These are phyloP conservation scores for Eurytoma californica DNA, from an alignment of 2,888 invertebrate species.

Conservation along the genomic window DNA sequence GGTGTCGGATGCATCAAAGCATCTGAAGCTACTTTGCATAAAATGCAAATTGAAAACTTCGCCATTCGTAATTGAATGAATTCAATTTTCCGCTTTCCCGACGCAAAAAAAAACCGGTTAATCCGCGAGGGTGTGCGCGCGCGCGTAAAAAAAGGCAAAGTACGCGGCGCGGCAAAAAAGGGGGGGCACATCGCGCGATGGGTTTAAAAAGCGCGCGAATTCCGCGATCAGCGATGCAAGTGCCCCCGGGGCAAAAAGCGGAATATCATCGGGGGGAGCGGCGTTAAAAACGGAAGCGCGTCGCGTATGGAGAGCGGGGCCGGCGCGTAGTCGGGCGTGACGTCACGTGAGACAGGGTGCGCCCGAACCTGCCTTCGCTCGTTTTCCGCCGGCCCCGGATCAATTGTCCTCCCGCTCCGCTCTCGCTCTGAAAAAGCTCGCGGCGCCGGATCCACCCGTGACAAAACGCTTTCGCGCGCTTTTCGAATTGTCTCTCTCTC, in stretches of 20 bases:
- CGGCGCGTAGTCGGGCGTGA: slow-evolving; percentile 56
- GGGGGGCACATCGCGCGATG: not conserved
- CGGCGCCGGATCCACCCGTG: slow-evolving; percentile 61
- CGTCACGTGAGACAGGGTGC: slow-evolving; percentile 63
- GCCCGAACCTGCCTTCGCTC: slow-evolving; percentile 59
- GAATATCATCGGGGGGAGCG: slow-evolving; percentile 27
- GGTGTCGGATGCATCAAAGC: no score
- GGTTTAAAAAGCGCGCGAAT: slow-evolving; percentile 9
- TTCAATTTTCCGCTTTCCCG: no score
- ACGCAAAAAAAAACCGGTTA: no score
- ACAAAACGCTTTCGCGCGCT: slow-evolving; percentile 59
- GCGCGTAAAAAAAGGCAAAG: no score
- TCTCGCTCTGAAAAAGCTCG: slow-evolving; percentile 55
- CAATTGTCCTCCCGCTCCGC: slow-evolving; percentile 61
- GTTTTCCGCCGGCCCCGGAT: slow-evolving; percentile 61
- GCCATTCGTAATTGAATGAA: not conserved
- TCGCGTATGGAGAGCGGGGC: slow-evolving; percentile 60
- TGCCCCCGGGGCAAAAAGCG: not conserved
- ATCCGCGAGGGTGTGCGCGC: no score
- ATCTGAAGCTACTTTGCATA: no score
- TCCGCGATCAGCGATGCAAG: slow-evolving; percentile 18
- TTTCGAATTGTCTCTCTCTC: slow-evolving; percentile 7
- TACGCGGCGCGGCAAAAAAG: no score
- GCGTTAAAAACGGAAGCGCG: slow-evolving; percentile 39
- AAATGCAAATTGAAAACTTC: no score